Percentiles rank a stretch among this genome's conserved stretches.
Evolutionary conservation across 2,888 invertebrate species (phyloP).

Genomic region (Acheta domesticus): DNA sequence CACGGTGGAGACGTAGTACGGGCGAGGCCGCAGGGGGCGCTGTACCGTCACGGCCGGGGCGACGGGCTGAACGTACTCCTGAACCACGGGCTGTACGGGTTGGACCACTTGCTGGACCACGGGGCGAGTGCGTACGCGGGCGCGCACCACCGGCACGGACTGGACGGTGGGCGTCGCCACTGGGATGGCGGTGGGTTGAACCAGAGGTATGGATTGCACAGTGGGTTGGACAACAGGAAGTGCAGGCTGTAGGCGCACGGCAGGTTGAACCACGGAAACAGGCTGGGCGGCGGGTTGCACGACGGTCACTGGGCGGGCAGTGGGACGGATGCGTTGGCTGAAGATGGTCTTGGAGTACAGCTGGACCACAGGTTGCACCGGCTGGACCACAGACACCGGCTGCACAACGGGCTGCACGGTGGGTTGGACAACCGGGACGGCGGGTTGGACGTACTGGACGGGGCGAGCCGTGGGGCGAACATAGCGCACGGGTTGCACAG

Average conservation of each 20-base stretch:
- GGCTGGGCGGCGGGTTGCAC: neutral
- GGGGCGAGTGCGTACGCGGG: neutral
- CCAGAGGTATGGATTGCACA: neutral
- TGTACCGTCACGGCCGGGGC: neutral
- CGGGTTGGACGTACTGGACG: slow-evolving; percentile 3
- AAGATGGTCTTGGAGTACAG: neutral
- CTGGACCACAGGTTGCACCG: neutral
- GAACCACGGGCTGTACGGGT: neutral
- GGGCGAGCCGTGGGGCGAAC: neutral
- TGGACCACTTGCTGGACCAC: neutral
- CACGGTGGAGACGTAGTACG: neutral
- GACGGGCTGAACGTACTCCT: neutral
- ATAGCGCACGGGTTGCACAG: neutral
- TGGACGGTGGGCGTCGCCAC: neutral
- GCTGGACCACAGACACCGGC: neutral
- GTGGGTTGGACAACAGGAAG: neutral
- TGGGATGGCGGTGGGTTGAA: neutral
- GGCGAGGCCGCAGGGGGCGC: neutral
- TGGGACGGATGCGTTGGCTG: neutral
- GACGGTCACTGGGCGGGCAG: neutral
- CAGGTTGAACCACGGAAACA: neutral
- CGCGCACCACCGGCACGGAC: neutral
- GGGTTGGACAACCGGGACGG: slow-evolving; percentile 23
- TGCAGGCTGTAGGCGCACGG: neutral
- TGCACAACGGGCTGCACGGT: slow-evolving; percentile 3